These are phyloP conservation scores for Todiramphus saurophagus DNA, from an alignment of 2,113 vertebrate genomes.

Conservation along the genomic window DNA sequence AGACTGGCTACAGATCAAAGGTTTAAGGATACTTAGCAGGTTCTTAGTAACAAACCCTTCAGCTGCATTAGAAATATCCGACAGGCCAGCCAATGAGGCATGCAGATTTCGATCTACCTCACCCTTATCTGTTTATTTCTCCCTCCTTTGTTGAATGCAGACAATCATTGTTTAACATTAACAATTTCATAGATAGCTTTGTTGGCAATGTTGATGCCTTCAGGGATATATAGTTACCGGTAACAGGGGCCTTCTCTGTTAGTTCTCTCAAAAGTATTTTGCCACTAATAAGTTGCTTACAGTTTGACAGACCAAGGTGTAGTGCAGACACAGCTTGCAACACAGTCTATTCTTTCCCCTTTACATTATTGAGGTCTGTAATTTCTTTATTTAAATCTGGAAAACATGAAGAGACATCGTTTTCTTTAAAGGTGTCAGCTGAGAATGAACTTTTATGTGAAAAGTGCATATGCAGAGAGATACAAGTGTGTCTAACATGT, in stretches of 20 bases:
- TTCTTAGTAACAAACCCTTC: conserved; percentile 70
- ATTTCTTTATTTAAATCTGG: background rate
- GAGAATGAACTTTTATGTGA: background rate
- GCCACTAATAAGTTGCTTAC: background rate
- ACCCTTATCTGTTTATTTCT: conserved; percentile 60
- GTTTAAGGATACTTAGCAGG: conserved; percentile 72
- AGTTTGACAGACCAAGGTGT: background rate
- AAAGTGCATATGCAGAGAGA: background rate
- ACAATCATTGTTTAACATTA: conserved; percentile 35
- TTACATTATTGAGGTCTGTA: accelerated
- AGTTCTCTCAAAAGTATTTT: background rate
- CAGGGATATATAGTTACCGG: background rate
- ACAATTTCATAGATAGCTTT: background rate
- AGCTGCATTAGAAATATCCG: conserved; percentile 68
- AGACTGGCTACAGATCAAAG: conserved; percentile 75
- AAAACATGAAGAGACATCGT: background rate
- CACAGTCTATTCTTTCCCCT: background rate
- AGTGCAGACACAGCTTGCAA: background rate
- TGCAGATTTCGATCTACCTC: conserved; percentile 64
- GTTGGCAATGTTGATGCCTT: background rate
- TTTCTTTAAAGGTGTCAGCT: background rate
- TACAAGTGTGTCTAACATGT: background rate
- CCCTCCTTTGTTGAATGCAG: conserved; percentile 46
- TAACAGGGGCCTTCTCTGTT: accelerated
- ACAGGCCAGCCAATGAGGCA: conserved; percentile 62